A percentile compares a stretch with the other conserved stretches of the same genome.
phyloP scores from a whole-genome alignment of 2,888 invertebrate species.

The Caenorhabditis parvicauda region DNA sequence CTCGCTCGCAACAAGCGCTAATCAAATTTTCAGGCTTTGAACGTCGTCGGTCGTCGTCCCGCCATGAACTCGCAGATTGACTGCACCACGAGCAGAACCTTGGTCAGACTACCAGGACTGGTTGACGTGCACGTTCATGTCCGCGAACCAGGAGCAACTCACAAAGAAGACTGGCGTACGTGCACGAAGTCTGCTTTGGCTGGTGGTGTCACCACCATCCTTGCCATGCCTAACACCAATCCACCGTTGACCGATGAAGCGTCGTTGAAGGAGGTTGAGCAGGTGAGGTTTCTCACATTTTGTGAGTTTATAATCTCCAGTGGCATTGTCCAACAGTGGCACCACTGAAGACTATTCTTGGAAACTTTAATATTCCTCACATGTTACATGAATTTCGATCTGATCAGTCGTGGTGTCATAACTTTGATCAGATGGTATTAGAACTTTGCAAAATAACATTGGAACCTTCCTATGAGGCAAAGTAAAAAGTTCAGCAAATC shows the following conservation, averaged over 20 bases:
- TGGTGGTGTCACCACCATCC: constrained; percentile 86
- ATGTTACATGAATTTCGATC: too few species aligned
- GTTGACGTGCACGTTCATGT: constrained; percentile 97
- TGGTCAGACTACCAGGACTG: constrained; percentile 88
- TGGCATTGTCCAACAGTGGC: too few species aligned
- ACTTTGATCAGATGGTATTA: too few species aligned
- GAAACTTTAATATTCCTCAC: too few species aligned
- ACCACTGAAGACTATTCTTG: too few species aligned
- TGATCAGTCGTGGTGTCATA: too few species aligned
- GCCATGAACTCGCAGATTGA: constrained; percentile 71
- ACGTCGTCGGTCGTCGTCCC: constrained; percentile 39
- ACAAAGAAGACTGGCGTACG: constrained; percentile 88
- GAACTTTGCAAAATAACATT: too few species aligned
- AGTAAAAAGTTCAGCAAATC: too few species aligned
- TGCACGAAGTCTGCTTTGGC: constrained; percentile 86
- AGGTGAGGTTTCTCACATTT: too few species aligned
- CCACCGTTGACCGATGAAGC: constrained; percentile 83
- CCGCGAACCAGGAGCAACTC: constrained; percentile 91
- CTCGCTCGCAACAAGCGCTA: too few species aligned
- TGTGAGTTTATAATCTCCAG: too few species aligned
- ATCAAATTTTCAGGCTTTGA: constrained; percentile 41
- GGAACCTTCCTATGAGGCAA: too few species aligned
- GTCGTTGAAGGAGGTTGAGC: constrained; percentile 78
- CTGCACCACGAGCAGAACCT: constrained; percentile 84
- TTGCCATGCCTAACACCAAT: constrained; percentile 95